A percentile compares a stretch with the other conserved stretches of the same genome.
These are phyloP conservation scores for Epicampocera succincta DNA, from an alignment of 2,888 invertebrate species.

Conservation along the genomic window DNA sequence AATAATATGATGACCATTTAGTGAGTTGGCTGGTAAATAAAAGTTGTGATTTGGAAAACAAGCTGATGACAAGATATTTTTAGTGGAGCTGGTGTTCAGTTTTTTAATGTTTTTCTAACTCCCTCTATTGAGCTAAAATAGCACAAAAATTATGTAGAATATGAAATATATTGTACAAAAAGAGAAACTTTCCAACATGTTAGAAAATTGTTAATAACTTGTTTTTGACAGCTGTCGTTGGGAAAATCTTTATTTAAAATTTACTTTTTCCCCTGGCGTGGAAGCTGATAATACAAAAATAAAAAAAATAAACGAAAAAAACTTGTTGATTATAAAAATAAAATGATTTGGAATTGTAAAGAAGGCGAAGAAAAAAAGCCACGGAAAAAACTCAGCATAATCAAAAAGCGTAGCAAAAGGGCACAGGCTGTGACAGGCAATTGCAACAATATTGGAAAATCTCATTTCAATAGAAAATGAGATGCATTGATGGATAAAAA, in stretches of 20 bases:
- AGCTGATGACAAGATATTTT: constrained; percentile 63
- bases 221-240: constrained; percentile 68
- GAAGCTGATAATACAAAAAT: constrained; percentile 6
- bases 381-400: too few relatives aligned
- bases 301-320: constrained; percentile 15
- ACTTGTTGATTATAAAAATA: constrained; percentile 62
- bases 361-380: neutral
- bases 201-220: constrained; percentile 67
- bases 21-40: constrained; percentile 3
- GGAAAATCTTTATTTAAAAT: constrained; percentile 61
- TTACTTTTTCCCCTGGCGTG: constrained; percentile 23
- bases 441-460: too few relatives aligned
- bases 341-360: constrained; percentile 53
- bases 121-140: constrained; percentile 33
- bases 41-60: neutral
- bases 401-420: neutral
- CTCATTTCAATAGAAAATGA: neutral
- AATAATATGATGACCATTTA: constrained; percentile 49
- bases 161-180: neutral
- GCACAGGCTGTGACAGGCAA: neutral
- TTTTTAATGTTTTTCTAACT: constrained; percentile 8
- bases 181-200: constrained; percentile 61
- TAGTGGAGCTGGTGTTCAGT: constrained; percentile 25
- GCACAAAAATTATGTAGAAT: neutral
- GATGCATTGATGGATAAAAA: constrained; percentile 42